These are phyloP conservation scores for Acrobasis suavella DNA, from an alignment of 2,888 invertebrate genomes.

Conservation along the genomic window DNA sequence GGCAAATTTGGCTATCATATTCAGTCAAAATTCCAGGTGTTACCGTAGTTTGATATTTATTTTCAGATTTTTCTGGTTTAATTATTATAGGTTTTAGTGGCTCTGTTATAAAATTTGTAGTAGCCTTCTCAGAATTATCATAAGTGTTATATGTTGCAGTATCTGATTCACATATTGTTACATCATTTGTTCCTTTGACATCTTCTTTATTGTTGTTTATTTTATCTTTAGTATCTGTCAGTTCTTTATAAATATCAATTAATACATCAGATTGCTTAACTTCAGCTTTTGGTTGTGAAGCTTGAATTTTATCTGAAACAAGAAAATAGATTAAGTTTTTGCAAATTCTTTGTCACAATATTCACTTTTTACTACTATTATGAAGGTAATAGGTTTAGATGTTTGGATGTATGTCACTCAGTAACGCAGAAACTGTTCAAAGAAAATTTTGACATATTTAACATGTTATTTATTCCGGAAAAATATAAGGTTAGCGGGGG, in stretches of 20 bases:
- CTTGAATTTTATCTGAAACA: background rate
- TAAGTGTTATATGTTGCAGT: background rate
- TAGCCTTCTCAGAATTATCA: background rate
- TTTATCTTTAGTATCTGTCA: background rate
- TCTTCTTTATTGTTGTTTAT: background rate
- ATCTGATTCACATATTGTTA: background rate
- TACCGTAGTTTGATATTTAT: background rate
- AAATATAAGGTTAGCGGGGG: too few relatives aligned
- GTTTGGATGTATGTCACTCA: too few relatives aligned
- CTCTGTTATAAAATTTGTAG: background rate
- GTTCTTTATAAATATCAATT: background rate
- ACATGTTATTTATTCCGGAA: too few relatives aligned
- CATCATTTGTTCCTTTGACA: background rate
- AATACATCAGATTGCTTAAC: background rate
- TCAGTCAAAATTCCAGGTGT: background rate
- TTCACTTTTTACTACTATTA: too few relatives aligned
- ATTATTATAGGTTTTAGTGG: background rate
- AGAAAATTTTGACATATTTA: too few relatives aligned
- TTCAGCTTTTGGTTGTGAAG: background rate
- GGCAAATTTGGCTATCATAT: background rate
- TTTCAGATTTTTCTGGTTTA: background rate
- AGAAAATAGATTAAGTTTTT: too few relatives aligned
- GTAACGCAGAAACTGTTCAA: too few relatives aligned
- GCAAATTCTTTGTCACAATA: too few relatives aligned
- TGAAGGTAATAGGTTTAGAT: too few relatives aligned